Evolutionary conservation across 2,797 vertebrate species (phyloP).

Genomic region (Aselliscus stoliczkanus): DNA sequence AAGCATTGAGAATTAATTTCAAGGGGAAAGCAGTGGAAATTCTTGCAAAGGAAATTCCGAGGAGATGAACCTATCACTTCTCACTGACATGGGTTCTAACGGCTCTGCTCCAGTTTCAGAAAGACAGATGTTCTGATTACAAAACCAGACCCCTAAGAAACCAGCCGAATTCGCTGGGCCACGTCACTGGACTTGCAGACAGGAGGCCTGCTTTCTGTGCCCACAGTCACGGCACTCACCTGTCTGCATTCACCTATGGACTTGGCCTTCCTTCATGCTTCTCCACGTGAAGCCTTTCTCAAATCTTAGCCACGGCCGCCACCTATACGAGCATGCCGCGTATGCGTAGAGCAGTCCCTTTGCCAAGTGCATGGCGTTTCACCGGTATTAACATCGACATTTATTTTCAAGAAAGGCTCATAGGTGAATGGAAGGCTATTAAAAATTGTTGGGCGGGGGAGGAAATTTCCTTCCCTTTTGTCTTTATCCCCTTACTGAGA

Average conservation of each 20-base stretch:
- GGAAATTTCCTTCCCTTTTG: background rate
- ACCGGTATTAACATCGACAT: background rate
- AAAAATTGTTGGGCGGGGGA: background rate
- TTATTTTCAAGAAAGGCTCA: background rate
- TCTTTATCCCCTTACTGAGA: background rate
- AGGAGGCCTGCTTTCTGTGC: slow-evolving; percentile 65
- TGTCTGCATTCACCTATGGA: background rate
- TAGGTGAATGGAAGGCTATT: background rate
- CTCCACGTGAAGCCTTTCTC: slow-evolving; percentile 67
- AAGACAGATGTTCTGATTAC: slow-evolving; percentile 44
- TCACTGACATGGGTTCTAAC: slow-evolving; percentile 22
- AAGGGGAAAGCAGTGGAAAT: slow-evolving; percentile 40
- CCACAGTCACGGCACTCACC: slow-evolving; percentile 57
- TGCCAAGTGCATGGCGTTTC: background rate
- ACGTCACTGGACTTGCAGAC: slow-evolving; percentile 57
- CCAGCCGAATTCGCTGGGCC: slow-evolving; percentile 57
- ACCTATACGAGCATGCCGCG: background rate
- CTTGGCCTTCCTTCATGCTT: slow-evolving; percentile 59
- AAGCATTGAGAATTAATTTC: slow-evolving; percentile 42
- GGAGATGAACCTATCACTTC: background rate
- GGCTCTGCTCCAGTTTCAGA: slow-evolving; percentile 4
- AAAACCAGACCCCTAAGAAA: slow-evolving; percentile 51
- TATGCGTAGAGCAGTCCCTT: background rate
- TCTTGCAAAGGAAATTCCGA: slow-evolving; percentile 3
- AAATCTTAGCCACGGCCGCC: slow-evolving; percentile 52